Evolutionary conservation across 2,888 invertebrate species (phyloP).

Genomic region (Deilephila porcellus): DNA sequence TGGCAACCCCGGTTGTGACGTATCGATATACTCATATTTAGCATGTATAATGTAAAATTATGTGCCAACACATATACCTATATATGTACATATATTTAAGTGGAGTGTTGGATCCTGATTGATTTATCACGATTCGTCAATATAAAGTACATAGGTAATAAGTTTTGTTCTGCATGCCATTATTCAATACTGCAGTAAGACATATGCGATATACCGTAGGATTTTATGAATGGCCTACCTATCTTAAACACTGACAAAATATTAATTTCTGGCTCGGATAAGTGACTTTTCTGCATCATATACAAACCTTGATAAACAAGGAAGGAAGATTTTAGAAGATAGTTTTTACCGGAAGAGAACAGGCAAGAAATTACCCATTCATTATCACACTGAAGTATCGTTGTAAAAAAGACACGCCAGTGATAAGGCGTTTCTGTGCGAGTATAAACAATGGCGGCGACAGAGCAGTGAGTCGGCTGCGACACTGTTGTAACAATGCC

Average conservation of each 20-base stretch:
- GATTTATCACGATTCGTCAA: background rate
- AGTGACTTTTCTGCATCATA: too few species aligned
- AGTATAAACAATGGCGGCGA: constrained; percentile 1
- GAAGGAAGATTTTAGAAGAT: too few species aligned
- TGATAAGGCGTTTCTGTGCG: background rate
- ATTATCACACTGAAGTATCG: too few species aligned
- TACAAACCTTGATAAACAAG: too few species aligned
- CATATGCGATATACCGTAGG: too few species aligned
- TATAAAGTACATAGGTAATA: background rate
- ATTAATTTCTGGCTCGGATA: too few species aligned
- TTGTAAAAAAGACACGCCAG: background rate
- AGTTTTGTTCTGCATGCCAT: too few species aligned
- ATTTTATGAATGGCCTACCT: too few species aligned
- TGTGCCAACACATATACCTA: background rate
- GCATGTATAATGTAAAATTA: background rate
- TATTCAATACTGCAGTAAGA: too few species aligned
- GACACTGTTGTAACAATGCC: constrained; percentile 10
- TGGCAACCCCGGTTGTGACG: background rate
- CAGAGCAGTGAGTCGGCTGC: background rate
- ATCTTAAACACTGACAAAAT: too few species aligned
- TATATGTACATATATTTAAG: background rate
- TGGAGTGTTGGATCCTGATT: background rate
- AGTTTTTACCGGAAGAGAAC: too few species aligned
- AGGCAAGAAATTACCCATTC: too few species aligned
- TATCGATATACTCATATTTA: background rate